These are phyloP conservation scores for Terrapene triunguis DNA, from an alignment of 2,113 vertebrate species.

Conservation along the genomic window DNA sequence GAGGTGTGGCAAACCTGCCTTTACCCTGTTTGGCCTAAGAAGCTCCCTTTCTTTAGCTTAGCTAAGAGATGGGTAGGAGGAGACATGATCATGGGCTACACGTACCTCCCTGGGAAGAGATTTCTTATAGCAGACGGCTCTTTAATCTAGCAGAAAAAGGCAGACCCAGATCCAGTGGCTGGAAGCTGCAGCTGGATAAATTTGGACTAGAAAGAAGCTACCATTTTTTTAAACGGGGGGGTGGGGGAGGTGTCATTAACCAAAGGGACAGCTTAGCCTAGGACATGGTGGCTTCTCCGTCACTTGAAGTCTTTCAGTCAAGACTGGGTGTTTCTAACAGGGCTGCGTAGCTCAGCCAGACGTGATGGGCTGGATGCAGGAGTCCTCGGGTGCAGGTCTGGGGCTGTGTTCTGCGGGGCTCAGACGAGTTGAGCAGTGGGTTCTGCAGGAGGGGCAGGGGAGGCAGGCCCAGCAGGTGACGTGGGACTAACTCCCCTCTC, in stretches of 20 bases:
- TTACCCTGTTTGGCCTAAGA: background rate
- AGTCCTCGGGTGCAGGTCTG: background rate
- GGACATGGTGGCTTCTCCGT: background rate
- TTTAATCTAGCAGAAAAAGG: background rate
- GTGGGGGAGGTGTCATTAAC: background rate
- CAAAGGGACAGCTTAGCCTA: background rate
- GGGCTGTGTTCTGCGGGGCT: too few species aligned
- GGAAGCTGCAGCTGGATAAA: background rate
- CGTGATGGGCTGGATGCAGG: background rate
- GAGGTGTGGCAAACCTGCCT: background rate
- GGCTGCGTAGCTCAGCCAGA: background rate
- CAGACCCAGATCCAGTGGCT: background rate
- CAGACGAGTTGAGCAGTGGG: too few species aligned
- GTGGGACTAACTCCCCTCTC: background rate
- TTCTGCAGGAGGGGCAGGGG: background rate
- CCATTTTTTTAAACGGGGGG: background rate
- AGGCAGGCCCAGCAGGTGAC: too few species aligned
- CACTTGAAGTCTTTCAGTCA: background rate
- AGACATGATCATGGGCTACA: background rate
- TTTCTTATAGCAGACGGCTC: background rate
- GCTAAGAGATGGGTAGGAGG: background rate
- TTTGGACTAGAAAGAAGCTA: background rate
- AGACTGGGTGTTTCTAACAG: background rate
- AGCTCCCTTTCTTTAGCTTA: background rate
- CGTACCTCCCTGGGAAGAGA: background rate